Base-by-base conservation (phyloP, 2,797 vertebrate species). In the Micromesistius poutassou region DNA sequence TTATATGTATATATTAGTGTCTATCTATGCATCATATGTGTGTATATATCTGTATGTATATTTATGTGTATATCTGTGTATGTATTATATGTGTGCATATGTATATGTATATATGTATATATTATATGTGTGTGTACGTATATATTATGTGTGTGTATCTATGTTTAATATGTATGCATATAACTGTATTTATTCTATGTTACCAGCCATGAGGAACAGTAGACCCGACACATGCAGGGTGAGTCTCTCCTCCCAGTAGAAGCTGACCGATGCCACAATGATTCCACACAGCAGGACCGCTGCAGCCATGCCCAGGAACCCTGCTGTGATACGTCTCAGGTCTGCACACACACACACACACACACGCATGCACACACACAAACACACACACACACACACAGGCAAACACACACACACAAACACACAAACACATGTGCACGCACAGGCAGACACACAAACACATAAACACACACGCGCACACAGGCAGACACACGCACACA, bases 151-250 rank as follows among this genome's bases (percentile, higher is more conserved):
- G 22, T 62, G 22, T 62, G 55, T 62, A n/a, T 9, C 4, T 50
- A 50, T n/a, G 22, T 8, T n/a, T n/a, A 25, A 19, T 50, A 1
- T 50, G 19, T 50, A 12, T 42, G 3, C 2, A 22, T 50, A 50
- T 50, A 50, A 3, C 5, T 50, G 16, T 55, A n/a, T 55, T 0
- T 55, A 55, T 55, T 50, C 4, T 5, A 50, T 22, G 19, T 68
- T 94, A 96, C 96, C 95, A 95, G 95, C 95, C 95, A 95, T 96
- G 78, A 96, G 93, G 93, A 97, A 95, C 14, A 96, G 93, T 16
- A 96, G 93, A 36, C 95, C 95, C 1, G 95, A 94, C 71, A 96
- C 83, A 0, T 95, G 95, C 86, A 96, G 95, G 0, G 95, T 96
- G 83, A 97, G 91, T 85, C 93, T 96, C 76, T 97, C 94, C 85